A percentile compares a stretch with the other conserved stretches of the same genome.
Evolutionary conservation across 2,797 vertebrate species (phyloP).

Genomic region (Eurystomus glaucurus): DNA sequence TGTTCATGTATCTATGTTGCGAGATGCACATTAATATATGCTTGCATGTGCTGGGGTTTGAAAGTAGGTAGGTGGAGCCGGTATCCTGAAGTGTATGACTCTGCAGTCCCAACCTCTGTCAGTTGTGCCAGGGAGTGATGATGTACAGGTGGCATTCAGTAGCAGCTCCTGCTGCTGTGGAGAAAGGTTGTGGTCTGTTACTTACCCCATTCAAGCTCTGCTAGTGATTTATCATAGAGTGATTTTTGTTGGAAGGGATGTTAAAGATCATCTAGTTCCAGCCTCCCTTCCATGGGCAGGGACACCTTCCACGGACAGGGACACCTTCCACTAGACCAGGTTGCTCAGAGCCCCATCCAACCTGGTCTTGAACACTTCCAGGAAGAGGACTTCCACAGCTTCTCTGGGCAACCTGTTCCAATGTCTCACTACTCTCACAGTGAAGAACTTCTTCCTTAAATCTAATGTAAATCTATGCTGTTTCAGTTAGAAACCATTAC

Average conservation of each 20-base stretch:
- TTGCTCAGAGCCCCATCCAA: background rate
- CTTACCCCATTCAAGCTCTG: background rate
- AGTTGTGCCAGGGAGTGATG: background rate
- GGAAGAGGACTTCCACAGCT: background rate
- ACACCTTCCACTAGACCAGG: background rate
- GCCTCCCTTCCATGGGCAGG: background rate
- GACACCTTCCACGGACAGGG: background rate
- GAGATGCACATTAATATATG: accelerated
- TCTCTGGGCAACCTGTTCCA: background rate
- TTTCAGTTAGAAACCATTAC: background rate
- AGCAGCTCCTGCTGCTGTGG: background rate
- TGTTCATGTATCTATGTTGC: background rate
- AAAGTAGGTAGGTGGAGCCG: background rate
- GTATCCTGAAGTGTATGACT: accelerated
- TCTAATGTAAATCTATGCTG: background rate
- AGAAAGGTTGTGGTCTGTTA: background rate
- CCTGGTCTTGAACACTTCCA: background rate
- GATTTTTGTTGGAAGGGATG: background rate
- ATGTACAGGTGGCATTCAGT: background rate
- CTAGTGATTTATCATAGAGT: background rate
- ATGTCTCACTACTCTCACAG: background rate
- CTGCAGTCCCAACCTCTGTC: background rate
- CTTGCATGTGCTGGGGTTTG: background rate
- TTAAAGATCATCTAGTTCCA: background rate
- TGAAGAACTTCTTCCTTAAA: background rate